These are phyloP conservation scores for Baryphthengus martii DNA, from an alignment of 2,113 vertebrate species.

Conservation along the genomic window DNA sequence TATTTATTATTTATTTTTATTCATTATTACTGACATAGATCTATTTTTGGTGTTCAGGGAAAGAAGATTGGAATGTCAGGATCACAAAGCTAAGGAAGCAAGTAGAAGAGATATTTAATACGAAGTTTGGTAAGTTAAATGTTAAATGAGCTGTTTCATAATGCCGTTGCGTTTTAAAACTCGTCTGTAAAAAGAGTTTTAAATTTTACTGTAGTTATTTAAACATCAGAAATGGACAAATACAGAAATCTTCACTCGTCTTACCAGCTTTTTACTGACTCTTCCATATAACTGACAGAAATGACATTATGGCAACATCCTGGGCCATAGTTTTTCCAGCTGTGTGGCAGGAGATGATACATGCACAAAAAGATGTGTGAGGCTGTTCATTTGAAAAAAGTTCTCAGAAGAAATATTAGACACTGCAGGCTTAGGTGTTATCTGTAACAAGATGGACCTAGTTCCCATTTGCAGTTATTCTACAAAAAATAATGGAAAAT, in stretches of 20 bases:
- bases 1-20: too few relatives aligned
- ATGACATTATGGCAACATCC: background rate
- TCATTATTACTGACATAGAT: background rate
- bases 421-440: background rate
- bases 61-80: conserved; percentile 80
- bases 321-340: background rate
- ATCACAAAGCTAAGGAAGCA: conserved; percentile 81
- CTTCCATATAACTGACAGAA: background rate
- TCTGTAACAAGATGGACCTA: background rate
- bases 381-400: background rate
- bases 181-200: background rate
- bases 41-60: conserved; percentile 59
- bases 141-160: background rate
- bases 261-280: background rate
- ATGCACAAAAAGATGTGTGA: background rate
- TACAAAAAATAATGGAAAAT: background rate
- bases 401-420: background rate
- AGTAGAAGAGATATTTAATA: conserved; percentile 81
- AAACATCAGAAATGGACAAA: background rate
- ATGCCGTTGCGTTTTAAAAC: background rate
- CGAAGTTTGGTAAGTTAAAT: conserved; percentile 75
- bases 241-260: background rate
- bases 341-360: background rate
- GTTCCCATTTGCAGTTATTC: background rate
- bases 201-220: background rate